These are phyloP conservation scores for Pangasius krempfi DNA, from an alignment of 2,797 vertebrate species.

Conservation along the genomic window DNA sequence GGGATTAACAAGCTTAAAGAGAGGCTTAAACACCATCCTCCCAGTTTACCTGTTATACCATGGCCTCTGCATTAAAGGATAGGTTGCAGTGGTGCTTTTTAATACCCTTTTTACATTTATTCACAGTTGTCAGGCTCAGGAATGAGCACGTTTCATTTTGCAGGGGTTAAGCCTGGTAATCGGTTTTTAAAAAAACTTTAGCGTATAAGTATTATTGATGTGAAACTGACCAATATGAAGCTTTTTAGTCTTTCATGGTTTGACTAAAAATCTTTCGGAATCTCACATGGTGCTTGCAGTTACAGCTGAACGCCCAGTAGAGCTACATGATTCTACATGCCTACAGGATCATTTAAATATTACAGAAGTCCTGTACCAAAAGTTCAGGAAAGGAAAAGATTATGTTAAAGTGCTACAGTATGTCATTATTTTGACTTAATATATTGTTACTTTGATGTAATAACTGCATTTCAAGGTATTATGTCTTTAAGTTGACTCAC, in stretches of 20 bases:
- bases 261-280: slow-evolving; percentile 16
- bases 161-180: slow-evolving; percentile 56
- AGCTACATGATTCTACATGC: not conserved
- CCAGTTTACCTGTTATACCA: slow-evolving; percentile 80
- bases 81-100: slow-evolving; percentile 71
- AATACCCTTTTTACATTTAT: slow-evolving; percentile 75
- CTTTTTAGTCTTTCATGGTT: slow-evolving; percentile 1
- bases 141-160: slow-evolving; percentile 72
- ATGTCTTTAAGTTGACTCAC: not conserved
- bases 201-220: slow-evolving; percentile 52
- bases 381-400: not conserved
- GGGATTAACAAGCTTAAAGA: slow-evolving; percentile 88
- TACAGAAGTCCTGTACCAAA: not conserved
- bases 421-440: not conserved
- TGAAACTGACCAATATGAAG: slow-evolving; percentile 45
- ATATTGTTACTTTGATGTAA: not conserved
- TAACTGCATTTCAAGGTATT: not conserved
- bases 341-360: not conserved
- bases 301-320: slow-evolving; percentile 30
- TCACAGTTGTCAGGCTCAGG: slow-evolving; percentile 76
- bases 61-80: slow-evolving; percentile 68
- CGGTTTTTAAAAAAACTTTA: slow-evolving; percentile 56
- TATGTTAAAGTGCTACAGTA: not conserved
- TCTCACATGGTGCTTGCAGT: not conserved
- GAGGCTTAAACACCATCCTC: slow-evolving; percentile 80